A percentile compares a stretch with the other conserved stretches of the same genome.
Conservation (phyloP, 2,797 vertebrate species). For the Gymnothorax javanicus region DNA sequence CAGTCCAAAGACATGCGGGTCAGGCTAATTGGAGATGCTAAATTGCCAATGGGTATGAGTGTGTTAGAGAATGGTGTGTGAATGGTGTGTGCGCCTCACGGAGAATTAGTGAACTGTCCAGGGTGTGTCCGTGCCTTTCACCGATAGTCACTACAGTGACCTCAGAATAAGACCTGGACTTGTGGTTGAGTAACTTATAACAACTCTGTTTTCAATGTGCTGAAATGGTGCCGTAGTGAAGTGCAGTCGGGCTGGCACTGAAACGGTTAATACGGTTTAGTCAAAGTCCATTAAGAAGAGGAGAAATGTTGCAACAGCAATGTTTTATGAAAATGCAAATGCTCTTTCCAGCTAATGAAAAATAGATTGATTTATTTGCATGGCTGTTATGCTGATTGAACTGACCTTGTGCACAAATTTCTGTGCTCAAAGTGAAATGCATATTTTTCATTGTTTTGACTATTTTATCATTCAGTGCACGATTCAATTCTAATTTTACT, state of each 20-base stretch:
- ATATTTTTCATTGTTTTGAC: conserved; percentile 29
- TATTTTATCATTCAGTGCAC: not conserved
- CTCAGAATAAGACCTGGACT: too few relatives aligned
- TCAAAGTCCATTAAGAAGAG: conserved; percentile 3
- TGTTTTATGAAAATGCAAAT: not conserved
- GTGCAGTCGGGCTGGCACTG: not conserved
- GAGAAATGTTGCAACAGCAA: not conserved
- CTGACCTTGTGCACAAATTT: conserved; percentile 18
- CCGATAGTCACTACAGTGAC: too few relatives aligned
- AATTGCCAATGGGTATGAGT: too few relatives aligned
- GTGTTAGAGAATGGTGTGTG: too few relatives aligned
- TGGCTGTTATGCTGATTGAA: conserved; percentile 59
- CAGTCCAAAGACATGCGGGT: too few relatives aligned
- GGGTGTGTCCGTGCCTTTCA: too few relatives aligned
- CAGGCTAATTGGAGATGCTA: too few relatives aligned
- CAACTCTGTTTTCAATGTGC: not conserved
- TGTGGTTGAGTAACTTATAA: not conserved
- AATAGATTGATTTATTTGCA: conserved; percentile 56
- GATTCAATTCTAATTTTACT: conserved; percentile 10
- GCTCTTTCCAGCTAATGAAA: not conserved
- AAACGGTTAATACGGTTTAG: conserved; percentile 15
- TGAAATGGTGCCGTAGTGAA: not conserved
- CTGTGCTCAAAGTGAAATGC: conserved; percentile 12
- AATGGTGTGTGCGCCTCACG: too few relatives aligned
- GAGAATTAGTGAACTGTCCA: too few relatives aligned